Evolutionary conservation across 2,888 invertebrate genomes (phyloP).

Genomic region (Conchocele bisecta): DNA sequence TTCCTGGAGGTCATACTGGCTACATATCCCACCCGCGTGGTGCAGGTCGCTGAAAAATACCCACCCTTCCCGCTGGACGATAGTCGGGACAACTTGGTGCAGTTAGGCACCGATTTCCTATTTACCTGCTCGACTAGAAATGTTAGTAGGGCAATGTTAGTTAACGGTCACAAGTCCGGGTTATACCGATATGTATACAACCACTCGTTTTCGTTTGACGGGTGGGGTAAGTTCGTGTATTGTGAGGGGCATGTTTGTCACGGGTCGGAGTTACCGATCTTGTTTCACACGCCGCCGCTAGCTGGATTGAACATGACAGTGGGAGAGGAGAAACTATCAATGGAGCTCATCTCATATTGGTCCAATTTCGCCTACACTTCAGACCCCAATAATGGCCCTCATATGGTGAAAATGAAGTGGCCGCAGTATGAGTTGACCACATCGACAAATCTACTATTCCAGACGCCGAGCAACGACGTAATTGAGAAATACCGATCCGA

Average conservation of each 20-base stretch:
- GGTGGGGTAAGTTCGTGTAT: conserved; percentile 68
- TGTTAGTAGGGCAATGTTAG: conserved; percentile 36
- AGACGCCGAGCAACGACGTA: conserved; percentile 58
- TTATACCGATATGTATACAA: conserved; percentile 68
- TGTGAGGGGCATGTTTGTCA: conserved; percentile 75
- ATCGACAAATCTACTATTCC: conserved; percentile 56
- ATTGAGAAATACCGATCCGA: conserved; percentile 51
- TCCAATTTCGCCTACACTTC: conserved; percentile 77
- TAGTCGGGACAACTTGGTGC: conserved; percentile 31
- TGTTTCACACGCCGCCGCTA: conserved; percentile 63
- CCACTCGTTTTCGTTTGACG: conserved; percentile 67
- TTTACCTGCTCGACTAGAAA: conserved; percentile 63
- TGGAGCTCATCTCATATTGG: conserved; percentile 68
- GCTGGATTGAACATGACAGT: conserved; percentile 62
- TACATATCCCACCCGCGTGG: conserved; percentile 2
- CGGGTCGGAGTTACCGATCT: conserved; percentile 71
- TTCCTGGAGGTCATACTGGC: no score
- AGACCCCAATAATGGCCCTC: conserved; percentile 62
- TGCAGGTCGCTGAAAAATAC: conserved; percentile 49
- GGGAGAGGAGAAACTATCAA: conserved; percentile 63
- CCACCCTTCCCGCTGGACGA: conserved; percentile 48
- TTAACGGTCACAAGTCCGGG: conserved; percentile 18
- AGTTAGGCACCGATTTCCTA: conserved; percentile 63
- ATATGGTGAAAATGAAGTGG: conserved; percentile 50
- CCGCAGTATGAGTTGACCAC: conserved; percentile 56